Percentiles rank a stretch among this genome's conserved stretches.
These are phyloP conservation scores for Agrilus mali DNA, from an alignment of 2,888 invertebrate species.

Conservation along the genomic window DNA sequence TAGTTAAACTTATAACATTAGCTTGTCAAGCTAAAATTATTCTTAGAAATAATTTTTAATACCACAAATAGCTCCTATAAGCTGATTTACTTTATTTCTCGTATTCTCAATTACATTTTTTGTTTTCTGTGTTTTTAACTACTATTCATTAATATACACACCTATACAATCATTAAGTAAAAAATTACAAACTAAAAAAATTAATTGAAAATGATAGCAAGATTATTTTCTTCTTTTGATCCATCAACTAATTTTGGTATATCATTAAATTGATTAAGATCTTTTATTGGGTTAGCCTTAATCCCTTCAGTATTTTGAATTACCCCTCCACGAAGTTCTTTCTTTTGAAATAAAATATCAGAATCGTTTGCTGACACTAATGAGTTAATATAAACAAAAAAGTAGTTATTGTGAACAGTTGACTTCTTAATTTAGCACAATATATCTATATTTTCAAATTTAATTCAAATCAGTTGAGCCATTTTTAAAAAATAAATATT, in stretches of 20 bases:
- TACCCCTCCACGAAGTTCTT: conserved; percentile 39
- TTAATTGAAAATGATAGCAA: conserved; percentile 52
- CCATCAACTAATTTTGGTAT: conserved; percentile 41
- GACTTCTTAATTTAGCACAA: too few species aligned
- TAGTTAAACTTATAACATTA: conserved; percentile 46
- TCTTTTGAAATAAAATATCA: conserved; percentile 40
- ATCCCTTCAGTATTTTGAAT: conserved; percentile 42
- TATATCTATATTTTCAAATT: too few species aligned
- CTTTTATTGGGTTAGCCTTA: conserved; percentile 38
- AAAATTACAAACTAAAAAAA: conserved; percentile 20
- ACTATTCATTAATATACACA: conserved; percentile 32
- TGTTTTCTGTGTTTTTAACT: conserved; percentile 41
- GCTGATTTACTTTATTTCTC: conserved; percentile 35
- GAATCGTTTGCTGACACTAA: too few species aligned
- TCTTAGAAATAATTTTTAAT: conserved; percentile 49
- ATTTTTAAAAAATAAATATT: too few species aligned
- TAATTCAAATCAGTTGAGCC: too few species aligned
- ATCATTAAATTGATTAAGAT: conserved; percentile 48
- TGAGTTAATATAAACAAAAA: too few species aligned
- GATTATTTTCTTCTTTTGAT: conserved; percentile 56
- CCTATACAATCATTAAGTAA: conserved; percentile 23
- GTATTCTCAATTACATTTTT: conserved; percentile 34
- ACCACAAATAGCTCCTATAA: conserved; percentile 55
- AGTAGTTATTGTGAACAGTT: too few species aligned
- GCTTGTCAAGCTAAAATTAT: conserved; percentile 57